Base-by-base conservation (phyloP, 2,888 invertebrate species). In the Calameuta idolon region DNA sequence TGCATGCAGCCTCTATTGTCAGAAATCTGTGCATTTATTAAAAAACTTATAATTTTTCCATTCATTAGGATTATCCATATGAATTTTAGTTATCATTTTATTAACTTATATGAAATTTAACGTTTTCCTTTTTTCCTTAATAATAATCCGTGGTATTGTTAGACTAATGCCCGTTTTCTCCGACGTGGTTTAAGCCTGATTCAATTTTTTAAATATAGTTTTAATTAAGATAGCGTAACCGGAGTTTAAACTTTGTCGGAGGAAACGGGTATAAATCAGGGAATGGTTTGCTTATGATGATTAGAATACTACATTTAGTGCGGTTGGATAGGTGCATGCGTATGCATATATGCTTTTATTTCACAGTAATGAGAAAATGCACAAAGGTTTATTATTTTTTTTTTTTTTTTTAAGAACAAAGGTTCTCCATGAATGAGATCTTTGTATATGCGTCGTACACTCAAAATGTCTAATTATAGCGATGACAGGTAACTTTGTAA, bases 41-140 rank as follows among this genome's bases (percentile, higher is more conserved):
- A 35, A 35, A 35, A 35, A 35, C 12, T 34, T 34, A 35, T 35
- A 3, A 35, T 12, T 35, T 35, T 35, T 35, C 35, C 12, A 35
- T 3, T 3, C 3, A 35, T 35, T 12, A 35, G 35, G 0, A 35
- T 35, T 55, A 55, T 55, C 55, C 9, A 55, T 2, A 15, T 55
- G 9, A 55, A 9, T 23, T 23, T 55, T 23, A 40, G 1, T 55
- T 55, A 9, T 55, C 55, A 55, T 55, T 55, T 23, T 23, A 55
- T 23, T 23, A 55, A 55, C 55, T 55, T 23, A 40, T 40, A 15
- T 15, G 15, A 15, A 15, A 4, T 40, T 15, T 40, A 15, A 40
- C 40, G 15, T 74, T 74, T 40, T 74, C 37, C 73, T 34, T 74
- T 76, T 74, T 71, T 74, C 74, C 77, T 80, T 71, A 55, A 23